phyloP scores from a whole-genome alignment of 2,113 vertebrate species.

The Odontophorus gujanensis region DNA sequence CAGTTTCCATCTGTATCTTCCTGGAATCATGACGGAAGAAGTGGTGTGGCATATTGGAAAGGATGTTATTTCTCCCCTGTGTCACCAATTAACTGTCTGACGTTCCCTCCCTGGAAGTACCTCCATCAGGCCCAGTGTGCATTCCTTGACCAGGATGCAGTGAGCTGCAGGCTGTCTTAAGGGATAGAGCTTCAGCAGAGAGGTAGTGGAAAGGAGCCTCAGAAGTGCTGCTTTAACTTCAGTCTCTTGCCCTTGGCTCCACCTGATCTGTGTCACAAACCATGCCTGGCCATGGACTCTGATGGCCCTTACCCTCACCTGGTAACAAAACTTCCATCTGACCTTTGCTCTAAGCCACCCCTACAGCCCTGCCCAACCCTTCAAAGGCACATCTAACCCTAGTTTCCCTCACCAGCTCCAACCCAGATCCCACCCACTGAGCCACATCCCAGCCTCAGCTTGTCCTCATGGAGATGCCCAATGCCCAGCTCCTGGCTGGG shows the following conservation, averaged over 20 bases:
- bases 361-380: background rate
- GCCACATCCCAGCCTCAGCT: background rate
- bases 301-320: background rate
- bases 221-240: background rate
- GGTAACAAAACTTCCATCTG: background rate
- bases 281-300: background rate
- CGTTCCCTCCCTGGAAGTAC: background rate
- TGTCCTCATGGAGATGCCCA: background rate
- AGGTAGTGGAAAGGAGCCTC: background rate
- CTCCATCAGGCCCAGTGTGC: rapidly evolving
- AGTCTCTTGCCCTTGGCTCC: background rate
- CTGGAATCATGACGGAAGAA: background rate
- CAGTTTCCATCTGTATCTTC: background rate
- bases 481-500: background rate
- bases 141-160: background rate
- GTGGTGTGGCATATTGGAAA: background rate
- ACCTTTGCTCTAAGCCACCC: background rate
- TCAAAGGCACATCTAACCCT: background rate
- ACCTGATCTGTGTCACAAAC: background rate
- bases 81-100: background rate
- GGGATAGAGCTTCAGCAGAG: background rate
- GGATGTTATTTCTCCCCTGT: background rate
- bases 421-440: background rate
- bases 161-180: background rate
- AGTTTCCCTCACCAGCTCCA: background rate